Evolutionary conservation across 2,797 vertebrate genomes (phyloP).

Genomic region (Trematocara caparti): DNA sequence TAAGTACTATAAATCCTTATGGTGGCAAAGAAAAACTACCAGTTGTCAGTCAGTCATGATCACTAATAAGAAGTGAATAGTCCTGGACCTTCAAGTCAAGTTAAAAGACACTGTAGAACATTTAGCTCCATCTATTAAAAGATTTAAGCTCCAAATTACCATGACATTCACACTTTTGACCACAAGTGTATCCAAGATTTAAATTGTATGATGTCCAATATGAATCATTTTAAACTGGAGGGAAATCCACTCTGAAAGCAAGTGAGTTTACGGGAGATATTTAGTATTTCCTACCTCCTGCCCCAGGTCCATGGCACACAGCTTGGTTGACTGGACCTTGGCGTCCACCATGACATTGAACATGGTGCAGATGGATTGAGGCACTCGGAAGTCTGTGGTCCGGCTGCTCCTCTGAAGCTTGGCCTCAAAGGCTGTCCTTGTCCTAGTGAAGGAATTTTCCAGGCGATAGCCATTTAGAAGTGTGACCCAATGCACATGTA

Average conservation of each 20-base stretch:
- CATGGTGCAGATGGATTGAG: constrained; percentile 99
- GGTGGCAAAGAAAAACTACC: not conserved
- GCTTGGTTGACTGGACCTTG: constrained; percentile 97
- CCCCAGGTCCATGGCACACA: constrained; percentile 97
- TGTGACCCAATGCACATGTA: not conserved
- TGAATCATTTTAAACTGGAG: not conserved
- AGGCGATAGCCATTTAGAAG: not conserved
- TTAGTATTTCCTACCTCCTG: constrained; percentile 83
- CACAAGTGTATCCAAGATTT: not conserved
- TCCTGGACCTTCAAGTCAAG: not conserved
- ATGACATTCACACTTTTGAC: not conserved
- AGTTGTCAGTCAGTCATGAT: not conserved
- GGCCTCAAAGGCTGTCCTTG: constrained; percentile 93
- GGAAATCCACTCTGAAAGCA: not conserved
- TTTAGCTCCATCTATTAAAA: not conserved
- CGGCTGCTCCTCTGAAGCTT: constrained; percentile 97
- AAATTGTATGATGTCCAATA: not conserved
- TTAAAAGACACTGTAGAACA: not conserved
- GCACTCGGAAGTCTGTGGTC: constrained; percentile 96
- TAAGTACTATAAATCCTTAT: not conserved
- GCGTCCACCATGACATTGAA: constrained; percentile 99
- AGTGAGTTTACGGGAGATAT: not conserved
- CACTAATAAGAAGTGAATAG: not conserved
- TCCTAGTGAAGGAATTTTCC: constrained; percentile 64
- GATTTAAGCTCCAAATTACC: not conserved